These are phyloP conservation scores for Guaruba guarouba DNA, from an alignment of 2,113 vertebrate genomes.

Conservation along the genomic window DNA sequence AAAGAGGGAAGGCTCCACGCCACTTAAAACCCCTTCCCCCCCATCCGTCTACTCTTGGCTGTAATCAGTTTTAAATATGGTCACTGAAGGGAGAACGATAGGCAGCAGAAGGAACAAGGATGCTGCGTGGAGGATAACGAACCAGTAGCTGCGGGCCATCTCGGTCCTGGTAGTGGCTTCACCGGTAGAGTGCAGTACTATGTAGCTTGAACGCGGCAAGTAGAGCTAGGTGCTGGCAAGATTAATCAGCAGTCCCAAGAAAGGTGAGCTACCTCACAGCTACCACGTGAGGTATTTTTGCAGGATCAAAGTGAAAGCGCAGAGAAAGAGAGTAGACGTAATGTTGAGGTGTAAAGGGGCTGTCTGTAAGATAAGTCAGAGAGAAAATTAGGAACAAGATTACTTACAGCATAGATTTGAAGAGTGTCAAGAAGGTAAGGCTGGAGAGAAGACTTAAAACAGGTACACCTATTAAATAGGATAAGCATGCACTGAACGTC, in stretches of 20 bases:
- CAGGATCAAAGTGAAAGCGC: neutral
- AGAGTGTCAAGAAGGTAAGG: rapidly evolving
- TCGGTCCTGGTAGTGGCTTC: rapidly evolving
- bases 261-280: neutral
- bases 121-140: rapidly evolving
- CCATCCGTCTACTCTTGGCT: rapidly evolving
- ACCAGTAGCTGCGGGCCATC: rapidly evolving
- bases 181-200: rapidly evolving
- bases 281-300: rapidly evolving
- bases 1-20: too few species aligned
- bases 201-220: rapidly evolving
- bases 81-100: rapidly evolving
- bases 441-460: rapidly evolving
- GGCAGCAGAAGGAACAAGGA: neutral
- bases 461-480: rapidly evolving
- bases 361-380: rapidly evolving
- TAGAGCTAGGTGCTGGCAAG: rapidly evolving
- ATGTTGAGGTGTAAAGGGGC: rapidly evolving
- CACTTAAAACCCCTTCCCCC: rapidly evolving
- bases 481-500: rapidly evolving
- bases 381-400: rapidly evolving
- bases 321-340: neutral
- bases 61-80: rapidly evolving
- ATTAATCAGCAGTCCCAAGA: rapidly evolving
- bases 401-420: rapidly evolving